Evolutionary conservation across 2,888 invertebrate species (phyloP).

Genomic region (Operophtera brumata): DNA sequence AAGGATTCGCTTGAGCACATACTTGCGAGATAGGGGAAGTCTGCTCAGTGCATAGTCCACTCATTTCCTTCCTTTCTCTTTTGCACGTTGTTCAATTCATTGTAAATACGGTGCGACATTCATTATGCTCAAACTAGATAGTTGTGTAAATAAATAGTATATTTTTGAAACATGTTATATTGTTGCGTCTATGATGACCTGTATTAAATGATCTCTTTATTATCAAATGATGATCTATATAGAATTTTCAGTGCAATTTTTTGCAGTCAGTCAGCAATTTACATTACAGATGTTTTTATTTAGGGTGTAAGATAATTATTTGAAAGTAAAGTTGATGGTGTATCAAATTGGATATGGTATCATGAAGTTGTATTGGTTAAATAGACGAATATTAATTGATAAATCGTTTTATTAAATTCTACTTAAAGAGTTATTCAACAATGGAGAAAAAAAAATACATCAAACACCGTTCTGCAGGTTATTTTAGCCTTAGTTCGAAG

Average conservation of each 20-base stretch:
- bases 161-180: constrained; percentile 13
- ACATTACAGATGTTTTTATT: no score
- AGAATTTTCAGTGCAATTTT: background rate
- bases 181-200: constrained; percentile 1
- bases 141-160: constrained; percentile 17
- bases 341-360: background rate
- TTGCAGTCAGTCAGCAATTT: background rate
- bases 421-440: no score
- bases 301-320: background rate
- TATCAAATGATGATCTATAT: constrained; percentile 5
- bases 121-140: constrained; percentile 28
- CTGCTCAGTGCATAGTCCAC: no score
- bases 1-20: no score
- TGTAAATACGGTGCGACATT: constrained; percentile 25
- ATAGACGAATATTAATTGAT: background rate
- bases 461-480: no score
- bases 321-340: background rate
- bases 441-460: no score
- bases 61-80: no score
- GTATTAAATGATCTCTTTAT: constrained; percentile 27
- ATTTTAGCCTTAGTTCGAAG: no score
- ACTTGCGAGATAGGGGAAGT: no score
- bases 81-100: constrained; percentile 7
- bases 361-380: background rate
- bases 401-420: background rate